A percentile compares a stretch with the other conserved stretches of the same genome.
Conservation (phyloP, 2,113 vertebrate species). For the Danionella cerebrum region DNA sequence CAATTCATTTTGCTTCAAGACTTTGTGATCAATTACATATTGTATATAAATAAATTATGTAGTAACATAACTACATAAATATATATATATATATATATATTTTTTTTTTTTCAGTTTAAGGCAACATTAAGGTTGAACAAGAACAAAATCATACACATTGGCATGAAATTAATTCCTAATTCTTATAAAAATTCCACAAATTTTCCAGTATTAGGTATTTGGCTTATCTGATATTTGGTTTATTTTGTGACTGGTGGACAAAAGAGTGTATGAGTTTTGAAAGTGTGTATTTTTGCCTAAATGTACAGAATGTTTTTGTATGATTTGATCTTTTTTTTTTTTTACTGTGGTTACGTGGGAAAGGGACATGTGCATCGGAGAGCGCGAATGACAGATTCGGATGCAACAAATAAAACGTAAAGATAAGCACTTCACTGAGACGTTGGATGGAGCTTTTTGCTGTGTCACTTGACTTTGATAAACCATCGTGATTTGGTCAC, state of each 20-base stretch:
- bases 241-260: not conserved
- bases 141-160: too few relatives aligned
- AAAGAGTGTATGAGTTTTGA: not conserved
- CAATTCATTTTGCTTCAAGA: too few relatives aligned
- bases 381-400: not conserved
- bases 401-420: not conserved
- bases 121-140: too few relatives aligned
- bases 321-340: too few relatives aligned
- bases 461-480: constrained; percentile 18
- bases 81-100: too few relatives aligned
- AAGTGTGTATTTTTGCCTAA: not conserved
- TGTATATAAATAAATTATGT: too few relatives aligned
- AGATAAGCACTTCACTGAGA: constrained; percentile 7
- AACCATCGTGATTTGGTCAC: constrained; percentile 18
- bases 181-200: too few relatives aligned
- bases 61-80: too few relatives aligned
- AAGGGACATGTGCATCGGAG: not conserved
- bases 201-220: too few relatives aligned
- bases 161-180: too few relatives aligned
- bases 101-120: too few relatives aligned
- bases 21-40: too few relatives aligned
- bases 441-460: constrained; percentile 5
- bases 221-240: not conserved
- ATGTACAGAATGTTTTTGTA: not conserved
- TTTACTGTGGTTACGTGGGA: not conserved